phyloP scores from a whole-genome alignment of 2,797 vertebrate genomes.

The Lepidocolaptes lacrymiger region DNA sequence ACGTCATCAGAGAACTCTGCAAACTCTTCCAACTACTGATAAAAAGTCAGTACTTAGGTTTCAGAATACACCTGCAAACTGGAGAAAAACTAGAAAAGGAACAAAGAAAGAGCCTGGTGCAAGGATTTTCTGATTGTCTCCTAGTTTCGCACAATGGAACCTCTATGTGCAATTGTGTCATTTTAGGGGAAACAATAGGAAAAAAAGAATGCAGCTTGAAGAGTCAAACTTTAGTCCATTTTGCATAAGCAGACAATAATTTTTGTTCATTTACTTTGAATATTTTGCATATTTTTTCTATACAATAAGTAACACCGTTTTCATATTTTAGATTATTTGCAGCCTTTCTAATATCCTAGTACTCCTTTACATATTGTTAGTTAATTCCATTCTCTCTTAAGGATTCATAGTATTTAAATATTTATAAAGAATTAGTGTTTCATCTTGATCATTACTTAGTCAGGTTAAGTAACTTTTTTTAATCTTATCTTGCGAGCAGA shows the following conservation, averaged over 20 bases:
- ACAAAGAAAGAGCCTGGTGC: accelerated
- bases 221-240: neutral
- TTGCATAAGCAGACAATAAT: neutral
- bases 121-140: neutral
- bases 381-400: neutral
- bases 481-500: neutral
- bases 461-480: neutral
- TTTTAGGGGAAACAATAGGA: neutral
- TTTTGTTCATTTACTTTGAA: neutral
- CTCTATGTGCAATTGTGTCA: neutral
- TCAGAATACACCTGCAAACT: neutral
- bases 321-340: neutral
- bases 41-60: neutral
- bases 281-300: neutral
- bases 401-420: neutral
- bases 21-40: neutral
- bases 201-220: neutral
- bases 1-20: neutral
- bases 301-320: neutral
- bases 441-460: neutral
- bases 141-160: neutral
- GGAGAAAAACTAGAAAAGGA: neutral
- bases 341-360: neutral
- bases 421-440: slow-evolving; percentile 1
- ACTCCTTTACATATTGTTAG: neutral